Evolutionary conservation across 2,113 vertebrate species (phyloP).

Genomic region (Silurus glanis): DNA sequence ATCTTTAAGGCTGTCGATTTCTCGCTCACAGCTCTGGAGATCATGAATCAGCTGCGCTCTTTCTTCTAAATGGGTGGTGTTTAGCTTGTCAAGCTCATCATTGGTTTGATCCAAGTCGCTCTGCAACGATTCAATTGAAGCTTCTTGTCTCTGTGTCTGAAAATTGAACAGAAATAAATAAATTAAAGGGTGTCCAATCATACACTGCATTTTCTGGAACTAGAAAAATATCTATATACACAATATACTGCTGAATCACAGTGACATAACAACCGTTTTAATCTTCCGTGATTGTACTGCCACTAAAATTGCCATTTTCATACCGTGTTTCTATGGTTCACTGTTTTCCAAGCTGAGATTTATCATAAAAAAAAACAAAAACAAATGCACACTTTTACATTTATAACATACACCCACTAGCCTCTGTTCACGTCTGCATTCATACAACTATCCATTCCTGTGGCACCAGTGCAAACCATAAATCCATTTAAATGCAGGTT

Average conservation of each 20-base stretch:
- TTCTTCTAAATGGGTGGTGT: conserved; percentile 81
- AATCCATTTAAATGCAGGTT: neutral
- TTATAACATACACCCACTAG: too few relatives aligned
- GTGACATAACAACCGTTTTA: neutral
- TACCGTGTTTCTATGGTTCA: too few relatives aligned
- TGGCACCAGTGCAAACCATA: neutral
- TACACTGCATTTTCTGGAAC: neutral
- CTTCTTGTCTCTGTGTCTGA: conserved; percentile 80
- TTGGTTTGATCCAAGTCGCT: conserved; percentile 84
- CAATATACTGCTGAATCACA: neutral
- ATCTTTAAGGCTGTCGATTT: conserved; percentile 83
- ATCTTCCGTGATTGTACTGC: neutral
- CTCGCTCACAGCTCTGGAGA: conserved; percentile 85
- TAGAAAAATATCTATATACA: neutral
- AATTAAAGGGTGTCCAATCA: neutral
- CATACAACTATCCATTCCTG: neutral
- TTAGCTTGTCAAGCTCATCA: conserved; percentile 86
- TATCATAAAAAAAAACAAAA: neutral
- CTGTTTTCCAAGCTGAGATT: neutral
- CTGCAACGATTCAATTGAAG: conserved; percentile 72
- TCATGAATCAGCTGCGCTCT: conserved; percentile 85
- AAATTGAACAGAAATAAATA: conserved; percentile 28
- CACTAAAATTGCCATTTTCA: neutral
- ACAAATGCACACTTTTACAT: neutral
- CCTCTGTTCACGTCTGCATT: neutral